A percentile compares a stretch with the other conserved stretches of the same genome.
Conservation (phyloP, 2,113 vertebrate genomes). For the Jacana jacana region DNA sequence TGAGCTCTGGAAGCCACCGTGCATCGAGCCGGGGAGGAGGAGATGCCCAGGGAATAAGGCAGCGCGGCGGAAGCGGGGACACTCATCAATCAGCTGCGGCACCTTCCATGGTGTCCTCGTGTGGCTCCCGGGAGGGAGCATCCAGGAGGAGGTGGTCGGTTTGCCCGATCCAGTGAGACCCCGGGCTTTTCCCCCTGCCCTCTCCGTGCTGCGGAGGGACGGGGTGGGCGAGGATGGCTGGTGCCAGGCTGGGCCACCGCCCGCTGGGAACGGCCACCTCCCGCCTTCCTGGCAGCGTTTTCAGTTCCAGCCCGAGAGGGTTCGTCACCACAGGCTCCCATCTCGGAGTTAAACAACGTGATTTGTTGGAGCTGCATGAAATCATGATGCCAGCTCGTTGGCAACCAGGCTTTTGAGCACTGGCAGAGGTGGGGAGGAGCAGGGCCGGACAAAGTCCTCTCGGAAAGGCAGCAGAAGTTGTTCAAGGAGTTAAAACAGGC, state of each 20-base stretch:
- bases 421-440: not conserved
- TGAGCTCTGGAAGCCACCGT: not conserved
- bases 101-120: not conserved
- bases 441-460: not conserved
- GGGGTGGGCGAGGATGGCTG: not conserved
- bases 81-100: not conserved
- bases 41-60: not conserved
- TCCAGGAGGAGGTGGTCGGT: accelerated
- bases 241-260: accelerated
- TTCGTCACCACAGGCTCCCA: not conserved
- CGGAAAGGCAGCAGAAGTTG: not conserved
- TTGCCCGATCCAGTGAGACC: not conserved
- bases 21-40: not conserved
- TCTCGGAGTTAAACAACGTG: not conserved
- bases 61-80: not conserved
- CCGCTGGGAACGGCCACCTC: not conserved
- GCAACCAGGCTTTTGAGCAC: not conserved
- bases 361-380: not conserved
- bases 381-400: not conserved
- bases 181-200: not conserved
- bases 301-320: not conserved
- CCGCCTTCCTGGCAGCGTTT: not conserved
- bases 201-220: accelerated
- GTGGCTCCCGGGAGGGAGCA: not conserved
- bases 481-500: not conserved